A percentile compares a stretch with the other conserved stretches of the same genome.
These are phyloP conservation scores for Bergia puertoricense DNA, from an alignment of 92 coral and sea anemone genomes.

Conservation along the genomic window DNA sequence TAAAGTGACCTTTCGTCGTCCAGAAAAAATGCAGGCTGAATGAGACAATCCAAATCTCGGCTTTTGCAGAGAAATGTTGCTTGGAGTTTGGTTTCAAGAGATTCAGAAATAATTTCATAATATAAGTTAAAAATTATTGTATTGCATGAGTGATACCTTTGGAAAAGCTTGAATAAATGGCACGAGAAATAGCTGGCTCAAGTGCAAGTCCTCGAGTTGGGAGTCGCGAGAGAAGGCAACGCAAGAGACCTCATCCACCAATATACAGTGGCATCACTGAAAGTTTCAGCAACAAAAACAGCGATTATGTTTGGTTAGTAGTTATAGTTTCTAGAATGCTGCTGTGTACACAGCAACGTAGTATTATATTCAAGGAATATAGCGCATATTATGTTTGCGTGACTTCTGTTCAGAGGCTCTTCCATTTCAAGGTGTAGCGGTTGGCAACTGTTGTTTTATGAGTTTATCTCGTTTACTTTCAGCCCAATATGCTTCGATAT, in stretches of 20 bases:
- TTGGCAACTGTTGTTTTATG: constrained; percentile 9
- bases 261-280: constrained; percentile 93
- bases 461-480: constrained; percentile 36
- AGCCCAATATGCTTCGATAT: constrained; percentile 99
- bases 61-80: constrained; percentile 1
- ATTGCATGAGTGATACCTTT: not conserved
- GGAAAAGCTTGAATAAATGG: constrained; percentile 39
- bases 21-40: constrained; percentile 28
- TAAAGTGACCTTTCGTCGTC: constrained; percentile 34
- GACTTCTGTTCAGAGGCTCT: not conserved
- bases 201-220: constrained; percentile 64
- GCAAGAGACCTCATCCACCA: constrained; percentile 99
- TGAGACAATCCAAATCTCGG: not conserved
- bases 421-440: not conserved
- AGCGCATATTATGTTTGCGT: constrained; percentile 2
- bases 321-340: not conserved
- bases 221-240: constrained; percentile 82
- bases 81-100: not conserved
- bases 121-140: not conserved
- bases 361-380: not conserved
- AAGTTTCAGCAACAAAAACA: constrained; percentile 96
- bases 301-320: constrained; percentile 96
- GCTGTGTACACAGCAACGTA: not conserved
- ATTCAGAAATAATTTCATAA: not conserved
- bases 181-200: constrained; percentile 54